Conservation (phyloP, 2,797 vertebrate genomes). For the Hydrolagus colliei region DNA sequence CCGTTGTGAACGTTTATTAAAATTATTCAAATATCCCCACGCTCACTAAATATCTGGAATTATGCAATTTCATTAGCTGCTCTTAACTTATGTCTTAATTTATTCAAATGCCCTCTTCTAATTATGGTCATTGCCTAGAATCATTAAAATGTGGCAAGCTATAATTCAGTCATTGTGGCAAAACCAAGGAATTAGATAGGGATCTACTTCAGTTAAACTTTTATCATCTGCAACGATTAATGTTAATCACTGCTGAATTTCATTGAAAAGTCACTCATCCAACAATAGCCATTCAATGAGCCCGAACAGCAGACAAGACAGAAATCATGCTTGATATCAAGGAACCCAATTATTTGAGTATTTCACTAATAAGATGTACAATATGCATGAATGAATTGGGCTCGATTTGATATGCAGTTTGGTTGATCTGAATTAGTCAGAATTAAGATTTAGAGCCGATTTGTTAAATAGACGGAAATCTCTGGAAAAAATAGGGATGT, state of each 20-base stretch:
- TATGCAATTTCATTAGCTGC: no score
- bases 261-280: background rate
- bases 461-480: background rate
- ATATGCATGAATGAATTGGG: background rate
- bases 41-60: no score
- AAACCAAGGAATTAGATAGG: background rate
- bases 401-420: background rate
- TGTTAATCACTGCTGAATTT: background rate
- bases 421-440: background rate
- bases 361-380: background rate
- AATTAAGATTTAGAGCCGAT: background rate
- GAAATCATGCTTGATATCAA: background rate
- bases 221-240: background rate
- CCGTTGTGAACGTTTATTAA: no score
- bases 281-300: slow-evolving; percentile 12
- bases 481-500: background rate
- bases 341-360: background rate
- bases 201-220: slow-evolving; percentile 2
- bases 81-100: slow-evolving; percentile 9
- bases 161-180: background rate
- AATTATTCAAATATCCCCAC: no score
- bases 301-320: background rate
- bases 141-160: slow-evolving; percentile 11
- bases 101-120: background rate
- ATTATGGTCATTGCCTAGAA: background rate